Base-by-base conservation (phyloP, 2,888 invertebrate genomes). In the Lycia hirtaria region DNA sequence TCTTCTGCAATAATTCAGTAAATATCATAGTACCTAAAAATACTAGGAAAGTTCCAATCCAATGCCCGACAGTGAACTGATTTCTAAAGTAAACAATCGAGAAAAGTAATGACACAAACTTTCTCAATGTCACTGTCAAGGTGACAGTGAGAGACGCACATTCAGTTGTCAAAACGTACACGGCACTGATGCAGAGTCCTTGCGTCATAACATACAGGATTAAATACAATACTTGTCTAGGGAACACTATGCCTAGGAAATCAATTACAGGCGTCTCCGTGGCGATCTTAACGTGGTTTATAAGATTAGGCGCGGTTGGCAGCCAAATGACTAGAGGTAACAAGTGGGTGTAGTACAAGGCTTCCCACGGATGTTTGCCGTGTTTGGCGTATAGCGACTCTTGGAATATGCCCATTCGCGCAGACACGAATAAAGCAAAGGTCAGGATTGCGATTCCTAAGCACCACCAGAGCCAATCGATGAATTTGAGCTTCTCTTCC, bases 81-180 rank as follows among this genome's bases (percentile, higher is more conserved):
- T 99, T 99, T 71, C 95, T 93, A 81, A 99, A 99, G 85, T 98
- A 98, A 44, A 97, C 72, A 68, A 99, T 98, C 0, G 99, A 99
- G 79, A 99, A 96, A n/a, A 99, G 85, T 30, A 99, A 92, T 0
- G 98, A 98, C 26, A 97, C 93, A 80, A 99, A 99, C 88, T 99
- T 99, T 45, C 99, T 93, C 51, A 99, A 87, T 0, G 99, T 99
- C 24, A 99, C 96, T 0, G 99, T 98, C 68, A 99, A 92, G 0
- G 99, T 99, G 1, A 99, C 98, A 0, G 98, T 98, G 38, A 99
- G 86, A 0, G 99, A 98, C 0, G 97, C 94, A 78, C 98, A 98
- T 84, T 98, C 98, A 0, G 99, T 97, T 0, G 98, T 99, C 75
- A 99, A 90, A 24, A 96, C 94, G 77, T 98, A 99, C 1, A 99